phyloP scores from a whole-genome alignment of 1,140 invertebrate genomes.

The Zaprionus inermis region DNA sequence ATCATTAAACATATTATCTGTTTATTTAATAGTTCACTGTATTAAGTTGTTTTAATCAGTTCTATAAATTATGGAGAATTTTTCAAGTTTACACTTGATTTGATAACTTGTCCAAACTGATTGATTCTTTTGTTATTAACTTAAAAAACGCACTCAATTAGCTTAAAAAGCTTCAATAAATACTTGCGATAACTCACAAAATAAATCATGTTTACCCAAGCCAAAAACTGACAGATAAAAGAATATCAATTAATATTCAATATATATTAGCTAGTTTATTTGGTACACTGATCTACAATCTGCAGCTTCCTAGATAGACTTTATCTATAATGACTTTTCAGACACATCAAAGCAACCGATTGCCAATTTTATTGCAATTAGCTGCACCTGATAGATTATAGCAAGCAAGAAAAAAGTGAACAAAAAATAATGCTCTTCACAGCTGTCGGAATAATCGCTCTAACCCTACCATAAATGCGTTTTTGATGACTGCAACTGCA shows the following conservation, averaged over 20 bases:
- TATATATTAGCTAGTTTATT: constrained; percentile 12
- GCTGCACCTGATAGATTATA: constrained; percentile 25
- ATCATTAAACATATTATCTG: neutral
- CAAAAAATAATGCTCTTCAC: constrained; percentile 5
- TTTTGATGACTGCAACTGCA: constrained; percentile 34
- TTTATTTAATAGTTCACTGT: neutral
- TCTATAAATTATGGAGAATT: neutral
- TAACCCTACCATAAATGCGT: constrained; percentile 37
- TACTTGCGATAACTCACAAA: neutral
- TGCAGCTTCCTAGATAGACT: neutral
- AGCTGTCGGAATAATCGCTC: constrained; percentile 22
- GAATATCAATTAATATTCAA: constrained; percentile 17
- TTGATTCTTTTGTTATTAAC: neutral
- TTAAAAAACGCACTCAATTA: neutral
- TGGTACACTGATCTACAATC: neutral
- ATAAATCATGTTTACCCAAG: neutral
- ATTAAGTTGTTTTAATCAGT: neutral
- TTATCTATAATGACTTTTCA: constrained; percentile 6
- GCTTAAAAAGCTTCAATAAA: neutral
- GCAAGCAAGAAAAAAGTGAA: neutral
- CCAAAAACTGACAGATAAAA: constrained; percentile 7
- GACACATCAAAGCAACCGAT: constrained; percentile 18
- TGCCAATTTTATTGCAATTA: constrained; percentile 11
- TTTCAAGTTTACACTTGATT: neutral
- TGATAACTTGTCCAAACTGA: neutral